phyloP scores from a whole-genome alignment of 2,797 vertebrate species.

The Microctenopoma stevenorrisi region DNA sequence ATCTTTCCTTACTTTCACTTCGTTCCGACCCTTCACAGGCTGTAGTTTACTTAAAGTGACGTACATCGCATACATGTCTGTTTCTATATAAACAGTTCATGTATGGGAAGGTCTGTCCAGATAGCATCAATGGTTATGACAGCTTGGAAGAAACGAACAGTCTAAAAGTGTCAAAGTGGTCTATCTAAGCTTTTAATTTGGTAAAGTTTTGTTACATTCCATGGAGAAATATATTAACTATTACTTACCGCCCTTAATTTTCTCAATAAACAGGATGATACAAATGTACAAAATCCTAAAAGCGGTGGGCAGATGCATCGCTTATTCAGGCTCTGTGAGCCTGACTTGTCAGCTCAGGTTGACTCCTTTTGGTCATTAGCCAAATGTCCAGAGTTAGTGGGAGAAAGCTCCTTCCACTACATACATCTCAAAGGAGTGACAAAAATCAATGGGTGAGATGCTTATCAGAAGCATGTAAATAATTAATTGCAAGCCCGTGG shows the following conservation, averaged over 20 bases:
- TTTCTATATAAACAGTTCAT: neutral
- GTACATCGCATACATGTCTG: neutral
- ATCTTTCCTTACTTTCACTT: neutral
- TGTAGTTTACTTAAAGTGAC: neutral
- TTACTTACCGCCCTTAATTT: neutral
- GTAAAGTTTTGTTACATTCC: no score
- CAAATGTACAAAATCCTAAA: neutral
- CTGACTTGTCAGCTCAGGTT: slow-evolving; percentile 41
- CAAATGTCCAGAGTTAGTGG: slow-evolving; percentile 59
- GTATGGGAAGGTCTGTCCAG: neutral
- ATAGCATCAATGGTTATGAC: neutral
- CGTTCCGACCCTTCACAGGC: no score
- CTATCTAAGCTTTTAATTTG: no score
- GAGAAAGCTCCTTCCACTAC: slow-evolving; percentile 67
- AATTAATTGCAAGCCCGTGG: slow-evolving; percentile 75
- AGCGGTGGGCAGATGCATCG: neutral
- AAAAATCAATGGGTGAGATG: slow-evolving; percentile 79
- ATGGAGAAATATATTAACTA: neutral
- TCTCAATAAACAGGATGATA: no score
- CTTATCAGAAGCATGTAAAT: slow-evolving; percentile 79
- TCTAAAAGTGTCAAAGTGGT: neutral
- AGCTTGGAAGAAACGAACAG: neutral
- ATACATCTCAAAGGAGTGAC: slow-evolving; percentile 76
- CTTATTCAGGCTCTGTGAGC: slow-evolving; percentile 12
- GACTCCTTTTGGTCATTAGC: slow-evolving; percentile 32